Conservation (phyloP, 1,140 invertebrate genomes). For the Holotrichia oblita region DNA sequence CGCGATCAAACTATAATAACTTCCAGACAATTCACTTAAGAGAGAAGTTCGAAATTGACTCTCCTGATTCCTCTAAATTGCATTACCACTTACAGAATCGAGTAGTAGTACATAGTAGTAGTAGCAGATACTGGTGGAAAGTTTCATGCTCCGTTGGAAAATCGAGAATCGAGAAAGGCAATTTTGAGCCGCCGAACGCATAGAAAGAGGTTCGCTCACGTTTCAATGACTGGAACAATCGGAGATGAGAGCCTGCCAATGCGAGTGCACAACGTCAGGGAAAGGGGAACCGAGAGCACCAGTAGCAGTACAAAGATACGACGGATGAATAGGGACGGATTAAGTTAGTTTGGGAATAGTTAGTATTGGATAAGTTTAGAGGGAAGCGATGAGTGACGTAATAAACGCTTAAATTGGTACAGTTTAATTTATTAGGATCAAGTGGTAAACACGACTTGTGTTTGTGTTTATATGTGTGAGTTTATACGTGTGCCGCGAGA, state of each 20-base stretch:
- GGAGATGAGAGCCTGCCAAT: background rate
- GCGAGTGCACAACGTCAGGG: too few species aligned
- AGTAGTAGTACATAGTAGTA: background rate
- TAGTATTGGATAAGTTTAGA: background rate
- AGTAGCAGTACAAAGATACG: too few species aligned
- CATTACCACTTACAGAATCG: background rate
- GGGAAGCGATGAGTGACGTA: background rate
- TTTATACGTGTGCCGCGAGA: too few species aligned
- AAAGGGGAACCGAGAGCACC: too few species aligned
- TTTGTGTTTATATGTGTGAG: too few species aligned
- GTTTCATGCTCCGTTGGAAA: background rate
- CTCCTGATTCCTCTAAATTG: background rate
- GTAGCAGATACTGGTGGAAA: background rate
- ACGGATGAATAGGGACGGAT: too few species aligned
- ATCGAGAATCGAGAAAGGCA: background rate
- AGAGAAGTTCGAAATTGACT: background rate
- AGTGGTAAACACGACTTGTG: background rate
- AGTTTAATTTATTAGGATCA: background rate
- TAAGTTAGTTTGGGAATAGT: too few species aligned
- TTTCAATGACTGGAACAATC: background rate
- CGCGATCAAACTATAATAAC: too few species aligned
- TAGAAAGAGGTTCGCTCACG: background rate
- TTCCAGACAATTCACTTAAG: background rate
- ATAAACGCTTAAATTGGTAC: background rate
- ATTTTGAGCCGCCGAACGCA: background rate